Conservation (phyloP, 2,888 invertebrate species). For the Gastrophysa polygoni region DNA sequence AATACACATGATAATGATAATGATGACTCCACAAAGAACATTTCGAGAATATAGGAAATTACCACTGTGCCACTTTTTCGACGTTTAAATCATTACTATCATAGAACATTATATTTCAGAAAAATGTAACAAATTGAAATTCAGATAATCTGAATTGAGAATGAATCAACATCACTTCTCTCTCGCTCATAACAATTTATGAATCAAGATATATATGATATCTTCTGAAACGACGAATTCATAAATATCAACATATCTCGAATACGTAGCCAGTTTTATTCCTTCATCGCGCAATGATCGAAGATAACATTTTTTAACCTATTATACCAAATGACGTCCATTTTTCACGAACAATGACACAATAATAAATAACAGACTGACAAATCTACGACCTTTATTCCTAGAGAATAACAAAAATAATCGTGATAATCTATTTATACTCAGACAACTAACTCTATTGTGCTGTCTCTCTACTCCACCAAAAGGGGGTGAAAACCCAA, state of each 20-base stretch:
- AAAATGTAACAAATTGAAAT: too few species aligned
- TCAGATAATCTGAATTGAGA: too few species aligned
- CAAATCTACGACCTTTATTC: constrained; percentile 23
- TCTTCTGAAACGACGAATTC: too few species aligned
- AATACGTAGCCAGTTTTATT: not conserved
- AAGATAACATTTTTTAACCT: constrained; percentile 3
- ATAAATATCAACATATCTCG: not conserved
- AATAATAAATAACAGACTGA: constrained; percentile 20
- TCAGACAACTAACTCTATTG: constrained; percentile 24
- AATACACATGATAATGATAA: too few species aligned
- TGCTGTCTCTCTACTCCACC: constrained; percentile 19
- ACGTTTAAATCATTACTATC: too few species aligned
- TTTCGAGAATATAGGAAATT: too few species aligned
- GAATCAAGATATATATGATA: too few species aligned
- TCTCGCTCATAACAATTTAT: too few species aligned
- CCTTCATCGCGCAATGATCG: not conserved
- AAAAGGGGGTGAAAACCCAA: constrained; percentile 21
- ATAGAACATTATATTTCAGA: too few species aligned
- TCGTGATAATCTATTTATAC: constrained; percentile 28
- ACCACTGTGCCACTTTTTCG: too few species aligned
- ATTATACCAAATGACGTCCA: constrained; percentile 14
- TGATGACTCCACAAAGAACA: too few species aligned
- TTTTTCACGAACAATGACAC: constrained; percentile 16
- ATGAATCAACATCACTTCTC: too few species aligned
- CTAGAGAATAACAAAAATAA: constrained; percentile 20